Evolutionary conservation across 2,888 invertebrate genomes (phyloP).

Genomic region (Heliconius hortense): DNA sequence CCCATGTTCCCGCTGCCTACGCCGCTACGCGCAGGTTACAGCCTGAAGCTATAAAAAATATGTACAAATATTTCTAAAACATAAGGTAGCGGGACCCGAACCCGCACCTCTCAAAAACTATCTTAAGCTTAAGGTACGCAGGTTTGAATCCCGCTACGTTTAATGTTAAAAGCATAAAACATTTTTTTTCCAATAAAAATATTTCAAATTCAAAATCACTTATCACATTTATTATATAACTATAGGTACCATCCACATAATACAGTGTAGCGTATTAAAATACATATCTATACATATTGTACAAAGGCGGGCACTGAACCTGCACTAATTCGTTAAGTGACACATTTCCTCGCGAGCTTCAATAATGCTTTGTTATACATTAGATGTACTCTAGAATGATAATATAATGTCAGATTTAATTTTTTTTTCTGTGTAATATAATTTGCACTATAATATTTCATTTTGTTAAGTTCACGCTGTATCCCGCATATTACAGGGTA

Average conservation of each 20-base stretch:
- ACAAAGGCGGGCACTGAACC: slow-evolving; percentile 56
- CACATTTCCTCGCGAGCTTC: slow-evolving; percentile 58
- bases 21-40: no score
- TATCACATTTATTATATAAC: neutral
- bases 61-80: no score
- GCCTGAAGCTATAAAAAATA: no score
- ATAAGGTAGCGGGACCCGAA: no score
- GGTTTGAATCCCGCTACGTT: neutral
- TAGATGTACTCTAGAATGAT: slow-evolving; percentile 10
- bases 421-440: neutral
- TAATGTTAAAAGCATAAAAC: neutral
- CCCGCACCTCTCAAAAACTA: neutral
- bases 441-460: neutral
- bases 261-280: neutral
- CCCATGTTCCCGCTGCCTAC: no score
- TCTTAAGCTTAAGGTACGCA: neutral
- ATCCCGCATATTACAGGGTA: no score
- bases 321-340: slow-evolving; percentile 66
- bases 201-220: neutral
- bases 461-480: neutral
- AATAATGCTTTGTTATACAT: slow-evolving; percentile 20
- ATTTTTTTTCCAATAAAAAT: neutral
- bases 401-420: slow-evolving; percentile 6
- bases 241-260: neutral
- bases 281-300: slow-evolving; percentile 1